phyloP scores from a whole-genome alignment of 2,888 invertebrate species.

The Calameuta idolon region DNA sequence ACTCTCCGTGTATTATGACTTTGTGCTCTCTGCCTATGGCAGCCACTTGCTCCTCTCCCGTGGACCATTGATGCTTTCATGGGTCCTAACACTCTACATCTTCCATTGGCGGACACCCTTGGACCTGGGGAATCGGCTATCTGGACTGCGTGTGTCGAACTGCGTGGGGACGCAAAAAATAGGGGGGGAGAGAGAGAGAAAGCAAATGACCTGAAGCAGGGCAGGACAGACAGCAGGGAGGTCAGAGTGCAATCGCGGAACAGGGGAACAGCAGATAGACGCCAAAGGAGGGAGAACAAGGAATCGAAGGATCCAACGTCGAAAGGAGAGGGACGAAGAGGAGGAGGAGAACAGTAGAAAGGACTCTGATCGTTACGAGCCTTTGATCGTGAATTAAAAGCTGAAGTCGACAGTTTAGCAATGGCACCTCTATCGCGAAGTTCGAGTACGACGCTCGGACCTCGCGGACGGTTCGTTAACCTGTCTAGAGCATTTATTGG shows the following conservation, averaged over 20 bases:
- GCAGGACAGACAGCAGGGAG: neutral
- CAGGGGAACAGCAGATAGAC: neutral
- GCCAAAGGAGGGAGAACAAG: neutral
- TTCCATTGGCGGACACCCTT: no score
- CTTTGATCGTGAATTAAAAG: slow-evolving; percentile 66
- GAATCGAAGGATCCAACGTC: neutral
- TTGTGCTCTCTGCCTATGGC: no score
- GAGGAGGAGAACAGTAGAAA: neutral
- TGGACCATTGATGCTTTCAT: no score
- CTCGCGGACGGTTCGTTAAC: slow-evolving; percentile 59
- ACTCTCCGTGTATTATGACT: no score
- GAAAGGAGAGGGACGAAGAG: neutral
- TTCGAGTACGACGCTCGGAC: neutral
- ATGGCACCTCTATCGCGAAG: slow-evolving; percentile 45
- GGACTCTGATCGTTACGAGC: slow-evolving; percentile 28
- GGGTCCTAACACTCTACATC: no score
- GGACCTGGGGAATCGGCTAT: no score
- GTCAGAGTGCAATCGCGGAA: neutral
- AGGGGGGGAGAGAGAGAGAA: no score
- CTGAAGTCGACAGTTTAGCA: slow-evolving; percentile 58
- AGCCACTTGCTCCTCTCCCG: no score
- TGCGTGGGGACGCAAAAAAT: no score
- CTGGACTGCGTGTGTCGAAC: no score
- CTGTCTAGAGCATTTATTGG: slow-evolving; percentile 64
- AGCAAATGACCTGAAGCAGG: neutral